Base-by-base conservation (phyloP, 2,888 invertebrate genomes). In the Brachypalpus laphriformis region DNA sequence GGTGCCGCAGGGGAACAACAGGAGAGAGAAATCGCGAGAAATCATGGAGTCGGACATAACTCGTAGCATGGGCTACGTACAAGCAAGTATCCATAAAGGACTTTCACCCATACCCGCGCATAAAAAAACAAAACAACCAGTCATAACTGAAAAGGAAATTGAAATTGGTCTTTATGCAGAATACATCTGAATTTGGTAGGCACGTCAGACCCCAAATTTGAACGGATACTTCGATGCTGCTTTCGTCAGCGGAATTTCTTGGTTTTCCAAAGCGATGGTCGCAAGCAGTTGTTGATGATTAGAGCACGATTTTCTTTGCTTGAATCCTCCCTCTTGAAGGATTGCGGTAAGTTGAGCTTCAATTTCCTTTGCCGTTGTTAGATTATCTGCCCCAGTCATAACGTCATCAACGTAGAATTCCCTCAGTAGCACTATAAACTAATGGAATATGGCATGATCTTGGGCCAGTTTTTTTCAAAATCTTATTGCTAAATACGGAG, bases 401-500 rank as follows among this genome's bases (percentile, higher is more conserved):
- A 49, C 16, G 40, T 87, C 86, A 76, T 87, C 87, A 6, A 88
- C 86, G 47, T 88, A 88, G 65, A 87, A 81, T 37, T 82, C 77
- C n/a, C 40, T 42, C 11, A 11, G 7, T 9, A 82, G 42, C 6
- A 80, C 37, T 6, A 31, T n/a, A n/a, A n/a, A n/a, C n/a, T n/a
- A n/a, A n/a, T n/a, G n/a, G n/a, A n/a, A n/a, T 22, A 34, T 49
- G 45, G 42, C 28, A 63, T 63, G 28, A 45, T 82, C 75, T 11
- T 34, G 31, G 3, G 85, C 87, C 22, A 87, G 61, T 45, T 72
- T 34, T 45, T 85, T 63, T 16, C 87, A 28, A 31, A 28, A 68
- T 37, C 22, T 45, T 3, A 25, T 56, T 11, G 66, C 66, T 14
- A 74, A 20, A 18, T 71, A 74, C 5, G 68, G 63, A 8, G 54